Conservation (phyloP, 2,888 invertebrate genomes). For the Caenorhabditis uteleia region DNA sequence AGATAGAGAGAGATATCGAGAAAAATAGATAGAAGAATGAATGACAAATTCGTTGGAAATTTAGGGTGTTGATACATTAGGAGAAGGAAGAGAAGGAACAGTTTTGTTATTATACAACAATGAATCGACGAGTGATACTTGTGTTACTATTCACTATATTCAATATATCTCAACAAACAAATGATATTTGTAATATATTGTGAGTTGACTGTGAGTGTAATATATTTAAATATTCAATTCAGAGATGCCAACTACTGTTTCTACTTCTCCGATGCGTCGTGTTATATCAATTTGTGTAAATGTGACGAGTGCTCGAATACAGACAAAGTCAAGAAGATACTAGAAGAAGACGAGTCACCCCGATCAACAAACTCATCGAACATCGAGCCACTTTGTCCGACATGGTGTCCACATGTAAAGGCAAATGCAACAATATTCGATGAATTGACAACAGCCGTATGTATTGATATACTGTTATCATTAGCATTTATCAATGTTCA, state of each 20-base stretch:
- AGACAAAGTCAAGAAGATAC: slow-evolving; percentile 7
- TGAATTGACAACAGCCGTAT: slow-evolving; percentile 9
- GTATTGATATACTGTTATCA: too few species aligned
- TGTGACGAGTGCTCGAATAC: slow-evolving; percentile 27
- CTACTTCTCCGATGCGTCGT: slow-evolving; percentile 41
- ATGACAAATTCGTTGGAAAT: too few species aligned
- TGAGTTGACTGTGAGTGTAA: slow-evolving; percentile 4
- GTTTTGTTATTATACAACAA: too few species aligned
- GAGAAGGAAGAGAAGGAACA: too few species aligned
- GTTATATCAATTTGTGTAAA: slow-evolving; percentile 40
- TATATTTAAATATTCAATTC: slow-evolving; percentile 4
- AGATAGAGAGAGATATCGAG: too few species aligned
- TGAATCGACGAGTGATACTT: too few species aligned
- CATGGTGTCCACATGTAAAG: slow-evolving; percentile 29
- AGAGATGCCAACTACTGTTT: slow-evolving; percentile 47
- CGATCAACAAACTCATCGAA: neutral
- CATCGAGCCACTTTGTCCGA: slow-evolving; percentile 16
- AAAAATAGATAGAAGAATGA: too few species aligned
- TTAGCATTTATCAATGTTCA: neutral
- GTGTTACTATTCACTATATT: too few species aligned
- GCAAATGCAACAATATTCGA: slow-evolving; percentile 25
- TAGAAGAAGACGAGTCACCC: slow-evolving; percentile 6
- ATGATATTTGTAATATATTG: slow-evolving; percentile 30
- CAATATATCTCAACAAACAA: too few species aligned
- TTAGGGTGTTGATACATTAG: too few species aligned